Evolutionary conservation across 2,113 vertebrate species (phyloP).

Genomic region (Piprites chloris): DNA sequence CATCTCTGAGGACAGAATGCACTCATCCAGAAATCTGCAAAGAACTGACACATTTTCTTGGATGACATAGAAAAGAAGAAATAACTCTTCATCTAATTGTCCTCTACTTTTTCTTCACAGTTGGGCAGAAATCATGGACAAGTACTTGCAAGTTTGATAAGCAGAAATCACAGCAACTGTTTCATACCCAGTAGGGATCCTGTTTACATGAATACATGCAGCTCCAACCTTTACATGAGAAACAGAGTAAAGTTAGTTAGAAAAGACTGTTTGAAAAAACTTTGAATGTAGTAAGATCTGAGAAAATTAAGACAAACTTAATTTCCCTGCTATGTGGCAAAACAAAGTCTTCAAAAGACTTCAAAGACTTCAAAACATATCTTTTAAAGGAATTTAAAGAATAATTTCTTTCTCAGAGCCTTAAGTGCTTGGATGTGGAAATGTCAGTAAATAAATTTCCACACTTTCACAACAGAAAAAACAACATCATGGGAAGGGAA

Average conservation of each 20-base stretch:
- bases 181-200: not conserved
- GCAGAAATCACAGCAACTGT: not conserved
- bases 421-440: not conserved
- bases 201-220: not conserved
- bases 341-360: too few species aligned
- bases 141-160: not conserved
- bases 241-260: not conserved
- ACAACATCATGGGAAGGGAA: not conserved
- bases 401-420: not conserved
- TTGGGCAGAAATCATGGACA: not conserved
- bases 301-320: not conserved
- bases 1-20: not conserved
- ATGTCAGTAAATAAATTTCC: not conserved
- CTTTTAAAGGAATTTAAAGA: not conserved
- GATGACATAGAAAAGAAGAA: not conserved
- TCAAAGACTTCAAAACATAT: not conserved
- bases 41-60: not conserved
- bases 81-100: not conserved
- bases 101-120: not conserved
- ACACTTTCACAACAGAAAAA: not conserved
- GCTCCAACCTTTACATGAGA: not conserved
- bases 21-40: not conserved
- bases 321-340: not conserved
- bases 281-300: not conserved
- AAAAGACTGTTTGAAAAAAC: not conserved